Conservation (phyloP, 2,888 invertebrate species). For the Hypercompe scribonia region DNA sequence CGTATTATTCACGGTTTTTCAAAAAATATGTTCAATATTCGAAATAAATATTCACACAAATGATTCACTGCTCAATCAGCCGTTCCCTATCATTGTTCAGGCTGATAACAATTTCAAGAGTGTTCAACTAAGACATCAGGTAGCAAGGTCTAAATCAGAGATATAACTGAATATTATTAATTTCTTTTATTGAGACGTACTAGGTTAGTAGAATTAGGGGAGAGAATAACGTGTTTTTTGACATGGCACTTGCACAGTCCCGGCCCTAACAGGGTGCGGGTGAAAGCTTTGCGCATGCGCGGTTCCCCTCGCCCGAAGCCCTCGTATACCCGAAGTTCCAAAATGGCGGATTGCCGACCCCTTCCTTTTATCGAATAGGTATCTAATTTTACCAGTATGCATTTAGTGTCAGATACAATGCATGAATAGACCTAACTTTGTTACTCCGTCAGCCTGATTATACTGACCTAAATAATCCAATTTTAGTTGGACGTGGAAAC, state of each 20-base stretch:
- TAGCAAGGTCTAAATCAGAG: conserved; percentile 45
- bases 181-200: conserved; percentile 77
- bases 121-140: conserved; percentile 31
- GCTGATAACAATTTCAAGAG: conserved; percentile 44
- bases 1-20: conserved; percentile 33
- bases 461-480: conserved; percentile 17
- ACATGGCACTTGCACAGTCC: conserved; percentile 80
- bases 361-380: conserved; percentile 81
- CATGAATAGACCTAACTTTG: conserved; percentile 57
- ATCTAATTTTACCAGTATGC: conserved; percentile 84
- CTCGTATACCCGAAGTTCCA: conserved; percentile 74
- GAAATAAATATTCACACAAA: conserved; percentile 58
- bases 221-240: conserved; percentile 85
- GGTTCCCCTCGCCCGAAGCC: conserved; percentile 76
- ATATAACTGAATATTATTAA: conserved; percentile 69
- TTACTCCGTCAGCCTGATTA: conserved; percentile 52
- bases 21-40: conserved; percentile 52
- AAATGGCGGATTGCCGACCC: conserved; percentile 84
- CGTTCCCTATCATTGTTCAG: conserved; percentile 75
- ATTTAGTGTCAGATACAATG: conserved; percentile 72
- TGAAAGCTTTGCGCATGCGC: conserved; percentile 77
- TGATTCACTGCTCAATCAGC: conserved; percentile 71
- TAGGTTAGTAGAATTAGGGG: conserved; percentile 84
- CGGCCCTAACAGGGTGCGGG: conserved; percentile 83
- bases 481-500: conserved; percentile 1